phyloP scores from a whole-genome alignment of 2,888 invertebrate species.

The Cerceris ruficornis region DNA sequence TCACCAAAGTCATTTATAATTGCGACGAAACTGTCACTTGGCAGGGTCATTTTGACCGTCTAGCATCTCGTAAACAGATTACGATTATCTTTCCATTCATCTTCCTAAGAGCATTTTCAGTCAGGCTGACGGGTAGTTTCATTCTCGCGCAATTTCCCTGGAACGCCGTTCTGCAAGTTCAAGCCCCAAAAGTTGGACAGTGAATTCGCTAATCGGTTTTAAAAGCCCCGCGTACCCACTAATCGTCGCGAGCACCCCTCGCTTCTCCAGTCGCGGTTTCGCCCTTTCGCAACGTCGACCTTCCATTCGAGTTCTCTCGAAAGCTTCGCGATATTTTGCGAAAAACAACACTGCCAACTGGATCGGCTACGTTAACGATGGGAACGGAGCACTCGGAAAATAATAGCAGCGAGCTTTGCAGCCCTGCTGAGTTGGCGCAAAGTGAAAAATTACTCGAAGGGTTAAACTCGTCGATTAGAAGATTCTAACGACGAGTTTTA shows the following conservation, averaged over 20 bases:
- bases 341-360: too few relatives aligned
- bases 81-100: slow-evolving; percentile 26
- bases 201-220: slow-evolving; percentile 34
- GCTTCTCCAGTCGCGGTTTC: neutral
- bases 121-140: slow-evolving; percentile 10
- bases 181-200: slow-evolving; percentile 20
- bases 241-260: slow-evolving; percentile 17
- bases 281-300: neutral
- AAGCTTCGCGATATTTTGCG: neutral
- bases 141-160: slow-evolving; percentile 15
- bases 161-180: slow-evolving; percentile 7
- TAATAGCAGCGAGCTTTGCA: too few relatives aligned
- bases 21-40: slow-evolving; percentile 36
- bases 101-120: slow-evolving; percentile 12
- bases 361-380: too few relatives aligned
- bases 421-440: too few relatives aligned
- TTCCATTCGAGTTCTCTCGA: neutral
- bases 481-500: too few relatives aligned
- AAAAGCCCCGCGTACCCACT: slow-evolving; percentile 18
- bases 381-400: too few relatives aligned
- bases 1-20: slow-evolving; percentile 30
- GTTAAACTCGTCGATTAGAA: too few relatives aligned
- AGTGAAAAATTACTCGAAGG: too few relatives aligned
- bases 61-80: slow-evolving; percentile 44
- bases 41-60: slow-evolving; percentile 1